phyloP scores from a whole-genome alignment of 2,797 vertebrate genomes.

The Hybognathus amarus region DNA sequence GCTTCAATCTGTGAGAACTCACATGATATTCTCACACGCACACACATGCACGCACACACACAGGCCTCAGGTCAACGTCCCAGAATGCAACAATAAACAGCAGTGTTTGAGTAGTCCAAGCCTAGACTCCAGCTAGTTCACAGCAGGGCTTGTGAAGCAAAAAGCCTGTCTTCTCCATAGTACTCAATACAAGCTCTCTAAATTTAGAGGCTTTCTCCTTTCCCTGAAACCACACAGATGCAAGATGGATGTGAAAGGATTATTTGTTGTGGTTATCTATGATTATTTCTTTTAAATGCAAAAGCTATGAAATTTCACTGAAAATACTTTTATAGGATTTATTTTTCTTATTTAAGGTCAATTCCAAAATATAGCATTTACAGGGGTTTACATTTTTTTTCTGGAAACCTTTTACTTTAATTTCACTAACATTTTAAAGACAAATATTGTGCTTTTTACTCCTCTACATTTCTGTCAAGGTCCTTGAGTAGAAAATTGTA shows the following conservation, averaged over 20 bases:
- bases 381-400: too few species aligned
- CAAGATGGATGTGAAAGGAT: background rate
- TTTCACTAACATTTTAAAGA: too few species aligned
- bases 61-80: slow-evolving; percentile 48
- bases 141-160: slow-evolving; percentile 5
- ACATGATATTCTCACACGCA: slow-evolving; percentile 68
- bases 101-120: slow-evolving; percentile 56
- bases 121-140: slow-evolving; percentile 5
- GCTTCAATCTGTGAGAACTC: slow-evolving; percentile 67
- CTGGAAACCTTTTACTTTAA: too few species aligned
- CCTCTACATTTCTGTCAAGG: too few species aligned
- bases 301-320: background rate
- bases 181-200: slow-evolving; percentile 10
- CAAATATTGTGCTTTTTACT: too few species aligned
- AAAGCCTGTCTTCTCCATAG: slow-evolving; percentile 19
- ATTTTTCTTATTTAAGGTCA: background rate
- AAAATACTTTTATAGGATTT: background rate
- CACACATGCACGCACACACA: slow-evolving; percentile 6
- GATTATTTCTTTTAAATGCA: background rate
- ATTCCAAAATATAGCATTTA: background rate
- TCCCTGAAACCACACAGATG: slow-evolving; percentile 14
- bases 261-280: slow-evolving; percentile 3
- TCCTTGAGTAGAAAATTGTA: too few species aligned
- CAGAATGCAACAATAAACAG: slow-evolving; percentile 58
- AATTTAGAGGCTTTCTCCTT: background rate